A percentile compares a stretch with the other conserved stretches of the same genome.
phyloP scores from a whole-genome alignment of 2,888 invertebrate genomes.

The Corythucha ciliata region DNA sequence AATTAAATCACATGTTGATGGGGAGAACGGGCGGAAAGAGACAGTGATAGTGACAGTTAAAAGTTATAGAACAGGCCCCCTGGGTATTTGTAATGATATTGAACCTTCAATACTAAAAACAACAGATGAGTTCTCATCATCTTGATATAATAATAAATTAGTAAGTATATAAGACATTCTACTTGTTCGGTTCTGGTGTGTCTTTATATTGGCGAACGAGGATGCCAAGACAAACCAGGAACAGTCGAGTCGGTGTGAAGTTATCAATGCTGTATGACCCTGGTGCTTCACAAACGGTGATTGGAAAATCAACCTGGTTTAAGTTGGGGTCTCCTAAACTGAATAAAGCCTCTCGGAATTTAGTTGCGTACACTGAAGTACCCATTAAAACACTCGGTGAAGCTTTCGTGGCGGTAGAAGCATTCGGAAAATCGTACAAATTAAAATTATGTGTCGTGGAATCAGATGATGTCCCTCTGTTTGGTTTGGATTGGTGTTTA shows the following conservation, averaged over 20 bases:
- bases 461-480: constrained; percentile 1
- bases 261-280: background rate
- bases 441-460: constrained; percentile 1
- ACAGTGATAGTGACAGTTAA: too few relatives aligned
- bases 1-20: background rate
- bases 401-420: background rate
- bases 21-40: constrained; percentile 1
- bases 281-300: background rate
- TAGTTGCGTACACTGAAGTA: background rate
- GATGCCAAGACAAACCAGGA: too few relatives aligned
- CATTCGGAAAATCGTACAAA: background rate
- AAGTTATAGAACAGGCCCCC: too few relatives aligned
- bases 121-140: too few relatives aligned
- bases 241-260: too few relatives aligned
- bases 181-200: too few relatives aligned
- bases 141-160: too few relatives aligned
- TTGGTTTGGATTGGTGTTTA: constrained; percentile 3
- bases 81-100: too few relatives aligned
- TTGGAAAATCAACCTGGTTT: background rate
- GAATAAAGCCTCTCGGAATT: background rate
- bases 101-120: too few relatives aligned
- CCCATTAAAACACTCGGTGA: background rate
- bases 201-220: too few relatives aligned
- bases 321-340: background rate
- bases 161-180: too few relatives aligned